Evolutionary conservation across 2,888 invertebrate species (phyloP).

Genomic region (Volucella inanis): DNA sequence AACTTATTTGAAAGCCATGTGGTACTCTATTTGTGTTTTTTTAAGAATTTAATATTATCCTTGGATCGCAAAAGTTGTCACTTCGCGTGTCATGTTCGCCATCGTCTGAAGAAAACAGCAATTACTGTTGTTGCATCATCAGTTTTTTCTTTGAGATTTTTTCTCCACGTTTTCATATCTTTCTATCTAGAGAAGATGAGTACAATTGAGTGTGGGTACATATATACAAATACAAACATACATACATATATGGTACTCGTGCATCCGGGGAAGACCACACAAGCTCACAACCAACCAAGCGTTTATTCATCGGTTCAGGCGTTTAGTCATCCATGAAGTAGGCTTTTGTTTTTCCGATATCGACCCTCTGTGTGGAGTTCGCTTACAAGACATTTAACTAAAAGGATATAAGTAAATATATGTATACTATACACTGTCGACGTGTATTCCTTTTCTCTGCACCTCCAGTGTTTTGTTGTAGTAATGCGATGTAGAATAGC

Average conservation of each 20-base stretch:
- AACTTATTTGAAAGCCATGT: too few species aligned
- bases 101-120: constrained; percentile 29
- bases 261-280: constrained; percentile 60
- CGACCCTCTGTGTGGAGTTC: constrained; percentile 43
- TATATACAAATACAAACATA: too few species aligned
- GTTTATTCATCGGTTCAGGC: constrained; percentile 34
- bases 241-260: too few species aligned
- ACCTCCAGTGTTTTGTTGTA: constrained; percentile 18
- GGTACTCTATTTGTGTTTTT: not conserved
- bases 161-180: not conserved
- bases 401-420: constrained; percentile 46
- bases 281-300: constrained; percentile 43
- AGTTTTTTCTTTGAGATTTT: constrained; percentile 8
- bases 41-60: not conserved
- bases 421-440: too few species aligned
- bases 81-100: constrained; percentile 37
- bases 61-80: constrained; percentile 41
- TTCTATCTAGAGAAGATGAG: constrained; percentile 10
- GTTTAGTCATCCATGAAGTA: constrained; percentile 43
- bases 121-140: constrained; percentile 58
- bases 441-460: not conserved
- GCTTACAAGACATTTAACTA: constrained; percentile 54
- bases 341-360: constrained; percentile 51
- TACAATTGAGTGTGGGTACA: constrained; percentile 28
- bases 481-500: constrained; percentile 53